phyloP scores from a whole-genome alignment of 2,113 vertebrate species.

The Dinomys branickii region DNA sequence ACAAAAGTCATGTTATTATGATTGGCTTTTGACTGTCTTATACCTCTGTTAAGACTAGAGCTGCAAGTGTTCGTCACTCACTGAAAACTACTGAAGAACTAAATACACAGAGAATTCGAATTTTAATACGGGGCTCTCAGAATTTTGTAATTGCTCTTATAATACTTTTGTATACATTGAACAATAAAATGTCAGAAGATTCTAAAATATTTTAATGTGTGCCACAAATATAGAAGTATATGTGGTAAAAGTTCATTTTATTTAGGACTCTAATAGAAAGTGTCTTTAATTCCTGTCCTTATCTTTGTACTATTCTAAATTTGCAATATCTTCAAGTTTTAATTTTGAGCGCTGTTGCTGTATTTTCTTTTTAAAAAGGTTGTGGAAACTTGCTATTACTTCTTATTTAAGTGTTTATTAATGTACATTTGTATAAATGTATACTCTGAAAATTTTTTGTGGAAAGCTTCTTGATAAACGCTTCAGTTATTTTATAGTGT shows the following conservation, averaged over 20 bases:
- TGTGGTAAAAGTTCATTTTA: background rate
- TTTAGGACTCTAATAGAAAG: background rate
- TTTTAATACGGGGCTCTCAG: background rate
- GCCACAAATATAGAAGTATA: background rate
- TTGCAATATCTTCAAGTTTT: background rate
- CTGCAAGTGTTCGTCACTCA: background rate
- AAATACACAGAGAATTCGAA: background rate
- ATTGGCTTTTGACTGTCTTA: background rate
- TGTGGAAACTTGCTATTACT: background rate
- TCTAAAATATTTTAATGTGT: background rate
- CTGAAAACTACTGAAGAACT: background rate
- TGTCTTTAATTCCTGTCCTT: background rate
- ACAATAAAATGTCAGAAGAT: background rate
- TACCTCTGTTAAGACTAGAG: background rate
- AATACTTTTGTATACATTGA: background rate
- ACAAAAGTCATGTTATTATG: background rate
- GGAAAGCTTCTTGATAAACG: background rate
- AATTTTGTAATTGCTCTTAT: background rate
- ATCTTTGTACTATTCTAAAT: background rate
- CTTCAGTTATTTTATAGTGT: background rate
- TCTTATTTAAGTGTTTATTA: background rate
- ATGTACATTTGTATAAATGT: background rate
- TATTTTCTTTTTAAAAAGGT: background rate
- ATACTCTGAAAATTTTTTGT: background rate
- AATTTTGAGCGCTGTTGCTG: background rate